phyloP scores from a whole-genome alignment of 1,140 invertebrate genomes.

The Listronotus oregonensis region DNA sequence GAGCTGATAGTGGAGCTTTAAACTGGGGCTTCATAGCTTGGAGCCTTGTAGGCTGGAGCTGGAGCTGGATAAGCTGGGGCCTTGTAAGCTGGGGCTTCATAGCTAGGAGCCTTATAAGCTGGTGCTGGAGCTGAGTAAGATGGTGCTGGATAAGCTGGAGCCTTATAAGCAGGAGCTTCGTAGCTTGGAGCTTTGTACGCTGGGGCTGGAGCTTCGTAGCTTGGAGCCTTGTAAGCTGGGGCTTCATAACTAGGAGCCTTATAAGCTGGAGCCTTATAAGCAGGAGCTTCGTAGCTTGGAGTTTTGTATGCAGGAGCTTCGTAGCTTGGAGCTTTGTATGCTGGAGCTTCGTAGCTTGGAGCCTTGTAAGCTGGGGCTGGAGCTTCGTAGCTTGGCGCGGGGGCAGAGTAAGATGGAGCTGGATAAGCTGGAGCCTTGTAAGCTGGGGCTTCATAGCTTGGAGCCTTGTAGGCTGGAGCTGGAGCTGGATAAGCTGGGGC shows the following conservation, averaged over 20 bases:
- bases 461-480: no score
- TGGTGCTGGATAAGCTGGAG: constrained; percentile 16
- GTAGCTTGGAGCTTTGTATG: constrained; percentile 4
- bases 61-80: constrained; percentile 13
- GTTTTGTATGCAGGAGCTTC: constrained; percentile 25
- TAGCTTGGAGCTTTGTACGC: constrained; percentile 14
- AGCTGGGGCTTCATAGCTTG: constrained; percentile 1
- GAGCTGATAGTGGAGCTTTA: not conserved
- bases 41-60: constrained; percentile 14
- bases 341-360: constrained; percentile 13
- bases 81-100: constrained; percentile 4
- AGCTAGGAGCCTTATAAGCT: not conserved
- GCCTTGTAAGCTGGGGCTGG: constrained; percentile 10
- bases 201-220: constrained; percentile 19
- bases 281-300: constrained; percentile 6
- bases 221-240: no score
- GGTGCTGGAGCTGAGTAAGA: constrained; percentile 17
- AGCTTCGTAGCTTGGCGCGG: constrained; percentile 18
- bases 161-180: constrained; percentile 16
- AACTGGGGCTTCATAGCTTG: constrained; percentile 18
- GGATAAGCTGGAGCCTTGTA: no score
- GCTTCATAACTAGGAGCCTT: not conserved
- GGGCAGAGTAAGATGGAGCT: no score
- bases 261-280: no score
- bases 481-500: no score